These are phyloP conservation scores for Micropterix aruncella DNA, from an alignment of 2,888 invertebrate genomes.

Conservation along the genomic window DNA sequence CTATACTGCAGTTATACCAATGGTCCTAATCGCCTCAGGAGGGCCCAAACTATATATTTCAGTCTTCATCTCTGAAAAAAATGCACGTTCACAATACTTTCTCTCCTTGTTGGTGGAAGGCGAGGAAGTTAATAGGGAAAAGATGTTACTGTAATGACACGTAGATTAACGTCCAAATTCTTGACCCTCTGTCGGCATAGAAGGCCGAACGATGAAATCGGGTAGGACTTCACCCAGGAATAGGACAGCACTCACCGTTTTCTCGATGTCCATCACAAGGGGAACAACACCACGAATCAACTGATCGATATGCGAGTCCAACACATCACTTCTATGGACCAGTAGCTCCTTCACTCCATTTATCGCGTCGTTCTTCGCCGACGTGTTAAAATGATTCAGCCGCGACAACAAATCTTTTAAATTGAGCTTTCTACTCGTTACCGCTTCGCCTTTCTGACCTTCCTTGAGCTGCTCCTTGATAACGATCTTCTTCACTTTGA, in stretches of 20 bases:
- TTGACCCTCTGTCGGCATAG: no score
- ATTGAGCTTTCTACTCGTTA: slow-evolving; percentile 54
- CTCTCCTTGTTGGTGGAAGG: no score
- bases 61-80: no score
- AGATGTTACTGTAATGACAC: no score
- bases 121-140: no score
- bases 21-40: no score
- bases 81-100: no score
- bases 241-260: slow-evolving; percentile 28
- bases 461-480: slow-evolving; percentile 60
- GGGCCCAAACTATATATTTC: no score
- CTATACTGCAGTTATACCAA: no score
- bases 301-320: slow-evolving; percentile 46
- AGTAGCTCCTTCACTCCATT: slow-evolving; percentile 43
- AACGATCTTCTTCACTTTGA: slow-evolving; percentile 79
- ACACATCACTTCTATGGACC: slow-evolving; percentile 19
- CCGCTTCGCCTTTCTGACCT: slow-evolving; percentile 35
- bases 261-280: slow-evolving; percentile 60
- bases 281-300: slow-evolving; percentile 55
- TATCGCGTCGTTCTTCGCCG: slow-evolving; percentile 49
- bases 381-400: slow-evolving; percentile 61
- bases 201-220: no score
- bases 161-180: no score
- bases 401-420: slow-evolving; percentile 57
- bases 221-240: no score